phyloP scores from a whole-genome alignment of 2,888 invertebrate species.

The Notodonta dromedarius region DNA sequence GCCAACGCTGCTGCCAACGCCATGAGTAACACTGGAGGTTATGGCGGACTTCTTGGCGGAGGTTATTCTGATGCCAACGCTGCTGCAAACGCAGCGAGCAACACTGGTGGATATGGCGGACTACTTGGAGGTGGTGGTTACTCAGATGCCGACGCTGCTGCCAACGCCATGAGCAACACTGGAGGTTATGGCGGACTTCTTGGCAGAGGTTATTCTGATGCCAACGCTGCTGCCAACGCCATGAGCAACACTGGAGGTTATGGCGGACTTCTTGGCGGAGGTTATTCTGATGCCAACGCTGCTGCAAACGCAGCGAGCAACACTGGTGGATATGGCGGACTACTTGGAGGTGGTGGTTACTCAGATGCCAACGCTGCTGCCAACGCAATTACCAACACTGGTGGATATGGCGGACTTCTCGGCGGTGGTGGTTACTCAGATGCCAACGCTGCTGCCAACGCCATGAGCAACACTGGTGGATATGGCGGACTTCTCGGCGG shows the following conservation, averaged over 20 bases:
- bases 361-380: conserved; percentile 12
- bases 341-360: conserved; percentile 9
- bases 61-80: conserved; percentile 20
- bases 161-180: conserved; percentile 9
- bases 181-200: conserved; percentile 16
- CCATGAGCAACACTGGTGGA: conserved; percentile 12
- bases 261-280: conserved; percentile 24
- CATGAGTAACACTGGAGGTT: conserved; percentile 11
- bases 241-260: conserved; percentile 21
- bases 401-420: conserved; percentile 11
- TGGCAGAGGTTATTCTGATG: conserved; percentile 17
- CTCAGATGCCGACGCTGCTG: conserved; percentile 22
- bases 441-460: conserved; percentile 12
- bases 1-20: conserved; percentile 25
- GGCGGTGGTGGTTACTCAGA: conserved; percentile 10
- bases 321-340: conserved; percentile 13
- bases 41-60: not conserved
- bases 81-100: conserved; percentile 8
- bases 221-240: conserved; percentile 11
- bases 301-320: conserved; percentile 11
- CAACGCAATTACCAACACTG: conserved; percentile 13
- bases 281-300: conserved; percentile 14
- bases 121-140: conserved; percentile 12
- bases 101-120: conserved; percentile 15
- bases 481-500: conserved; percentile 15